Percentiles rank a stretch among this genome's conserved stretches.
Evolutionary conservation across 2,797 vertebrate genomes (phyloP).

Genomic region (Buphagus erythrorhynchus): DNA sequence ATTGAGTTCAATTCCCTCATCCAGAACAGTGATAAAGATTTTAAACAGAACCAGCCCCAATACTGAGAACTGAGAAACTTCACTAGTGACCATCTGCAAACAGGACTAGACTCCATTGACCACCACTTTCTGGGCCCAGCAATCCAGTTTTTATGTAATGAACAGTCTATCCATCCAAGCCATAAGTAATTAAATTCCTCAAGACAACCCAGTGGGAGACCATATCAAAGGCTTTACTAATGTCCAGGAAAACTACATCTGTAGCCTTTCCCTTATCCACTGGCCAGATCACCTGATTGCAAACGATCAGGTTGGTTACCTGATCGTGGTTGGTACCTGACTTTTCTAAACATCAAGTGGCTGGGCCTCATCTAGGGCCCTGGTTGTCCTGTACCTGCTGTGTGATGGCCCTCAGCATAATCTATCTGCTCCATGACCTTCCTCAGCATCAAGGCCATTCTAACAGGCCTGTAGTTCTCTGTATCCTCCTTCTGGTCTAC

Average conservation of each 20-base stretch:
- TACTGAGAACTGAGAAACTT: not conserved
- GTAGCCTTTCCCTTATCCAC: not conserved
- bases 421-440: not conserved
- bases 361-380: not conserved
- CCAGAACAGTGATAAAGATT: not conserved
- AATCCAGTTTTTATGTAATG: not conserved
- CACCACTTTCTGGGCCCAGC: not conserved
- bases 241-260: not conserved
- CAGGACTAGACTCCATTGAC: not conserved
- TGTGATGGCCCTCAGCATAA: not conserved
- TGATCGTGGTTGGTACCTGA: too few species aligned
- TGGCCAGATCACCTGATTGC: not conserved
- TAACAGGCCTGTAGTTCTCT: not conserved
- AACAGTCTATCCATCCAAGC: not conserved
- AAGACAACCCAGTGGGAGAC: not conserved
- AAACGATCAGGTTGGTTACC: not conserved
- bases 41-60: not conserved
- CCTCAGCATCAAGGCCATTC: not conserved
- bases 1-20: not conserved
- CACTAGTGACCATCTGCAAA: not conserved
- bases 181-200: not conserved
- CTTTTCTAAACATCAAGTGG: not conserved
- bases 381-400: not conserved
- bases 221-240: not conserved
- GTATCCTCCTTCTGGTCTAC: not conserved